phyloP scores from a whole-genome alignment of 2,888 invertebrate species.

The Marasmarcha lunaedactyla region DNA sequence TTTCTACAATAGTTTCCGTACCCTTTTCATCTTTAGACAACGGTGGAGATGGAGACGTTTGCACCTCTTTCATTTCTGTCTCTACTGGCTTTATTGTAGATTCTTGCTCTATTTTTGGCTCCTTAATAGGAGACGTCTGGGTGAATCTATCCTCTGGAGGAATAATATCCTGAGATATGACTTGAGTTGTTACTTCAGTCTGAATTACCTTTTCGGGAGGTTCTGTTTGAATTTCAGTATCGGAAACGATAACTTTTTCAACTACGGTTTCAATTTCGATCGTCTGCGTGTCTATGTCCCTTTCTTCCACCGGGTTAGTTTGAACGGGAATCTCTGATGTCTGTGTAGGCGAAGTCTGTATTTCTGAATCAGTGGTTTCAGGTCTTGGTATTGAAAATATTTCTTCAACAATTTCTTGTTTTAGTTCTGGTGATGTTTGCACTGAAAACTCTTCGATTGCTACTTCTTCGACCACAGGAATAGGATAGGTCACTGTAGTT shows the following conservation, averaged over 20 bases:
- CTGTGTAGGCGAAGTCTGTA: conserved; percentile 67
- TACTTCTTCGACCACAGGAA: conserved; percentile 72
- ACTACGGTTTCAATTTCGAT: conserved; percentile 33
- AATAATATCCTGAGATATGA: conserved; percentile 46
- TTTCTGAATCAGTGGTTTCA: conserved; percentile 42
- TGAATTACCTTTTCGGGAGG: conserved; percentile 42
- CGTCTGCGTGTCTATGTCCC: conserved; percentile 52
- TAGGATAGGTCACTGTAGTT: conserved; percentile 67
- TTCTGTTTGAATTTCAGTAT: conserved; percentile 52
- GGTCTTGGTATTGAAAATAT: conserved; percentile 23
- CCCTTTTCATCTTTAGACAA: conserved; percentile 43
- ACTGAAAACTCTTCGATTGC: conserved; percentile 65
- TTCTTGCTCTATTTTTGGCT: conserved; percentile 21
- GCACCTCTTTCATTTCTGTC: conserved; percentile 60
- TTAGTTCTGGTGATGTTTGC: conserved; percentile 71
- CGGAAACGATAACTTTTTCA: conserved; percentile 43
- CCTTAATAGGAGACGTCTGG: conserved; percentile 50
- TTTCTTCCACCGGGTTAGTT: conserved; percentile 68
- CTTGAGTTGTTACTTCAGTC: conserved; percentile 68
- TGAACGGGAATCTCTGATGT: conserved; percentile 68
- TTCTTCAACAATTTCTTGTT: conserved; percentile 33
- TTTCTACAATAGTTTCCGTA: conserved; percentile 44
- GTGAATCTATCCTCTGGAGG: conserved; percentile 56
- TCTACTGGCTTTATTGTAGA: conserved; percentile 39
- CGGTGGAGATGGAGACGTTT: conserved; percentile 62